Base-by-base conservation (phyloP, 1,140 invertebrate species). In the Scylla paramamosain region DNA sequence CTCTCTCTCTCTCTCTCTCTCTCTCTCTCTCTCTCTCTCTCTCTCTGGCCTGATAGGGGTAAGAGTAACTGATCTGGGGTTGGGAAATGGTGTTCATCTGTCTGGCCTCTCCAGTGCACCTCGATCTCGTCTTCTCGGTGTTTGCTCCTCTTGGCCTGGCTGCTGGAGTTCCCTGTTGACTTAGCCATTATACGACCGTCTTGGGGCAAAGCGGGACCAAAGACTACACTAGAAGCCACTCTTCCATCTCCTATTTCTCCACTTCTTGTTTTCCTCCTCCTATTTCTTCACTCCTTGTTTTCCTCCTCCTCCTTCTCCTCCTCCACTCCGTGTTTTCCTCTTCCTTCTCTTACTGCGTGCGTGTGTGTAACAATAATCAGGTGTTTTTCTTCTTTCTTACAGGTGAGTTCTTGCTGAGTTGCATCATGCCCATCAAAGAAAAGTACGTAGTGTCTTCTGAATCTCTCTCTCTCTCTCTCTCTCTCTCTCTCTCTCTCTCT, bases 141-240 rank as follows among this genome's bases (percentile, higher is more conserved):
- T 84, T 83, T 82, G 31, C 67, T 82, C 31, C 31, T 39, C 77
- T 82, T 46, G 28, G 20, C 82, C 29, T 7, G 31, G 4, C 25
- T 32, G 29, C 8, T 10, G 59, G 86, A 88, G 28, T 39, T 88
- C 45, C 1, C 12, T 92, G 67, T 83, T 92, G 67, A 92, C 67
- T 92, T 83, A 83, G 91, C 91, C 67, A 92, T 92, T 83, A 92
- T 83, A 83, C 29, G 91, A 59, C 45, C n/a, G 8, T 83, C 67
- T 92, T 59, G n/a, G 3, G 59, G 59, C 25, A 8, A 28, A 28
- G 29, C 48, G 82, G 77, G 59, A 83, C 82, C 31, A 82, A 77
- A 92, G 91, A 29, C 59, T 82, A 92, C 91, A 39, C 4, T 12
- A 83, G 67, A 92, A 83, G n/a, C 67, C 91, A 92, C 91, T 46